Conservation (phyloP, 2,113 vertebrate species). For the Petromus typicus region DNA sequence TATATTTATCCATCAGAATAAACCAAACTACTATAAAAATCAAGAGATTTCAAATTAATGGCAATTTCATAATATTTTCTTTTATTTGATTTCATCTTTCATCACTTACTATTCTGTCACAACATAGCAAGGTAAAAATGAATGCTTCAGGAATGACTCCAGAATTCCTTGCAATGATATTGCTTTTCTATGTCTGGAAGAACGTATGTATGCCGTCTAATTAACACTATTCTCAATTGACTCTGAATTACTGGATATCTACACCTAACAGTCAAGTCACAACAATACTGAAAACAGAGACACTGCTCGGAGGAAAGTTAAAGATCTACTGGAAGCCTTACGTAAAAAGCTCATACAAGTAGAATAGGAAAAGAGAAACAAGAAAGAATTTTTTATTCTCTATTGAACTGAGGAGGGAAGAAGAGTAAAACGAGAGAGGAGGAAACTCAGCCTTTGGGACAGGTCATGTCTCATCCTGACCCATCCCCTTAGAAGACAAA, state of each 20-base stretch:
- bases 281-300: neutral
- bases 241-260: neutral
- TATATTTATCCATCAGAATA: neutral
- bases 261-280: slow-evolving; percentile 18
- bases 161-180: neutral
- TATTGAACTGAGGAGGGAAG: neutral
- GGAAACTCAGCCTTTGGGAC: neutral
- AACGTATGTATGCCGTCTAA: neutral
- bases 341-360: neutral
- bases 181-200: slow-evolving; percentile 2
- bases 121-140: neutral
- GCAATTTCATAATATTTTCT: neutral
- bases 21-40: slow-evolving; percentile 43
- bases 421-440: neutral
- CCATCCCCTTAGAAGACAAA: neutral
- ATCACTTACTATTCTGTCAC: neutral
- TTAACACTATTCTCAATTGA: slow-evolving; percentile 34
- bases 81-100: neutral
- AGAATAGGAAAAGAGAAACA: neutral
- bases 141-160: slow-evolving; percentile 3
- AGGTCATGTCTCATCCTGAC: neutral
- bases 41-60: slow-evolving; percentile 47
- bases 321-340: neutral
- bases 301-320: neutral
- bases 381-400: neutral